Percentiles rank a stretch among this genome's conserved stretches.
Evolutionary conservation across 2,113 vertebrate species (phyloP).

Genomic region (Tenebrosternarchus preto): DNA sequence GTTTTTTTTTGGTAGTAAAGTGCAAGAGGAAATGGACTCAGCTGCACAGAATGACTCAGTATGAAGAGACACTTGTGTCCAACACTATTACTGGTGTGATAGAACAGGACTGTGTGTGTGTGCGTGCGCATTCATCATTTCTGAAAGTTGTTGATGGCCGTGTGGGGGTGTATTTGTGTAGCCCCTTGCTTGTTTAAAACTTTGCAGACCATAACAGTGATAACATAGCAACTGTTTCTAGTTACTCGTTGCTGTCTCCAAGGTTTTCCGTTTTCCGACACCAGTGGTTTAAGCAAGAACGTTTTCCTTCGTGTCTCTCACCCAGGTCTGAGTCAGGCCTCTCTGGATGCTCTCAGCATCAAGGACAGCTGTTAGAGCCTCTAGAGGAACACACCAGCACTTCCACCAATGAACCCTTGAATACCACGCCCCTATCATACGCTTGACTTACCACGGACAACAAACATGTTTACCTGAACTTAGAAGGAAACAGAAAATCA

Average conservation of each 20-base stretch:
- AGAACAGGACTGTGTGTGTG: background rate
- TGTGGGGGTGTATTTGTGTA: constrained; percentile 19
- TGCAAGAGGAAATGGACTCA: background rate
- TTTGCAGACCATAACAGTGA: constrained; percentile 26
- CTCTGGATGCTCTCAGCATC: too few relatives aligned
- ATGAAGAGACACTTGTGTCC: background rate
- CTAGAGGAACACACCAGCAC: too few relatives aligned
- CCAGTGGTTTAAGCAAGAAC: background rate
- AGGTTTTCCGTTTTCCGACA: background rate
- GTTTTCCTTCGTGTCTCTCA: too few relatives aligned
- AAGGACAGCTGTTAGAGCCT: too few relatives aligned
- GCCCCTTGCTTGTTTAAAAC: constrained; percentile 33
- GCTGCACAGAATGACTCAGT: background rate
- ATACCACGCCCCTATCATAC: too few relatives aligned
- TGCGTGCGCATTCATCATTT: background rate
- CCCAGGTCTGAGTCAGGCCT: too few relatives aligned
- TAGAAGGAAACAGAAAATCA: too few relatives aligned
- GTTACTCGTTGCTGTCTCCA: background rate
- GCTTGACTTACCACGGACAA: too few relatives aligned
- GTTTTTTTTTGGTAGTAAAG: background rate
- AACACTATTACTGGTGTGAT: background rate
- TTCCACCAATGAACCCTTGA: too few relatives aligned
- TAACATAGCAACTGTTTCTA: constrained; percentile 29
- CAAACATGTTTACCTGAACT: too few relatives aligned
- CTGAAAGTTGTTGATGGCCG: background rate